Percentiles rank a stretch among this genome's conserved stretches.
These are phyloP conservation scores for Cervus canadensis DNA, from an alignment of 2,113 vertebrate genomes.

Conservation along the genomic window DNA sequence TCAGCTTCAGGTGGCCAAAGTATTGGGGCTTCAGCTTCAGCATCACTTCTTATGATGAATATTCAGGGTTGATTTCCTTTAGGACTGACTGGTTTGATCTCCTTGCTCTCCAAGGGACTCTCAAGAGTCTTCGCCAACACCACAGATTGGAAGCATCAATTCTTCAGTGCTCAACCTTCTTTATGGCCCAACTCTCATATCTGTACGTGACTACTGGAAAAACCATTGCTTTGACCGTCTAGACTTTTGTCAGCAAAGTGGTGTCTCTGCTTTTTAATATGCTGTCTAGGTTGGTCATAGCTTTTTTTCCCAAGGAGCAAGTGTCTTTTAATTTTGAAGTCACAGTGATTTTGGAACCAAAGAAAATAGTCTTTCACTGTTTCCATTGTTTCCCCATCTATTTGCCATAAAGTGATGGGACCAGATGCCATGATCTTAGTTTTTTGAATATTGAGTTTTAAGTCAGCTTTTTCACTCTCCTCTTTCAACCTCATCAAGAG, in stretches of 20 bases:
- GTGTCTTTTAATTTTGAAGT: fast-evolving
- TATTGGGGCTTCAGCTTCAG: not conserved
- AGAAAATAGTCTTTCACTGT: not conserved
- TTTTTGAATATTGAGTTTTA: not conserved
- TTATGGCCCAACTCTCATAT: not conserved
- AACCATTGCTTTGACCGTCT: not conserved
- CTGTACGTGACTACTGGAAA: not conserved
- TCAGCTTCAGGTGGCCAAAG: not conserved
- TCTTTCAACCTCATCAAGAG: not conserved
- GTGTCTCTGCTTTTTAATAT: not conserved
- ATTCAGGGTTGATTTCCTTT: not conserved
- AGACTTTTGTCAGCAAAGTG: not conserved
- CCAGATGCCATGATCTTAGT: not conserved
- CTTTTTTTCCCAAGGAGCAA: not conserved
- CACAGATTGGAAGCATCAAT: not conserved
- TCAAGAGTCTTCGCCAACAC: not conserved
- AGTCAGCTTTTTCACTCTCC: not conserved
- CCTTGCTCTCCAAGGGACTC: not conserved
- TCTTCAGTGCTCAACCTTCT: not conserved
- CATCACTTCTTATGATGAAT: not conserved
- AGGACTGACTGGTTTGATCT: not conserved
- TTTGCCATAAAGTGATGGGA: not conserved
- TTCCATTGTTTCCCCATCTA: not conserved
- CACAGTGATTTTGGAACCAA: not conserved
- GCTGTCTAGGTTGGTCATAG: not conserved